Percentiles rank a stretch among this genome's conserved stretches.
Conservation (phyloP, 1,140 invertebrate genomes). For the Hyles vespertilio region DNA sequence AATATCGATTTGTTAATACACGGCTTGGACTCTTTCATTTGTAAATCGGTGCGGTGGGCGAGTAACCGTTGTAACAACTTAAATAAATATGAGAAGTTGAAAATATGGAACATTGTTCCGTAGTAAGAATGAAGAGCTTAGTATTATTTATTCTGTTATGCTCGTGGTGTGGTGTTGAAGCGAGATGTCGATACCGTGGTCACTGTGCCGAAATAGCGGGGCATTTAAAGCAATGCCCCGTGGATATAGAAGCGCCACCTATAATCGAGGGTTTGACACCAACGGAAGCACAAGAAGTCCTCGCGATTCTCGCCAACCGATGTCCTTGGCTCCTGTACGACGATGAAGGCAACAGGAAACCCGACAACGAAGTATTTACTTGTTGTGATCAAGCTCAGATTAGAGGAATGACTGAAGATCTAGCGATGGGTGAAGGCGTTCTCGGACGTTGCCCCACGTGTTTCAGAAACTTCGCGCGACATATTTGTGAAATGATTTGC, state of each 20-base stretch:
- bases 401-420: slow-evolving; percentile 53
- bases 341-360: slow-evolving; percentile 37
- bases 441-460: slow-evolving; percentile 80
- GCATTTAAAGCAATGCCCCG: slow-evolving; percentile 63
- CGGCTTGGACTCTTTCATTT: slow-evolving; percentile 19
- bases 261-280: slow-evolving; percentile 41
- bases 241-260: slow-evolving; percentile 64
- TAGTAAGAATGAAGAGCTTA: slow-evolving; percentile 29
- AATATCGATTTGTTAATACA: slow-evolving; percentile 35
- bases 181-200: slow-evolving; percentile 48
- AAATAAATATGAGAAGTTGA: too few species aligned
- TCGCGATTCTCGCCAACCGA: slow-evolving; percentile 31
- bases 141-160: slow-evolving; percentile 1
- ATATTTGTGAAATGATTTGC: slow-evolving; percentile 80
- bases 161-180: slow-evolving; percentile 27
- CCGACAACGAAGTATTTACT: slow-evolving; percentile 34
- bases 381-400: slow-evolving; percentile 78
- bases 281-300: slow-evolving; percentile 30
- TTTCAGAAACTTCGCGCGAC: slow-evolving; percentile 74
- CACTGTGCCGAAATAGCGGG: slow-evolving; percentile 36
- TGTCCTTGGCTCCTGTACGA: slow-evolving; percentile 46
- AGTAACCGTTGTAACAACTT: neutral
- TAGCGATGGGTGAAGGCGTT: slow-evolving; percentile 74
- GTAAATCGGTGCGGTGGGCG: slow-evolving; percentile 2
- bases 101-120: neutral